Base-by-base conservation (phyloP, 2,888 invertebrate genomes). In the Tetranychus truncatus region DNA sequence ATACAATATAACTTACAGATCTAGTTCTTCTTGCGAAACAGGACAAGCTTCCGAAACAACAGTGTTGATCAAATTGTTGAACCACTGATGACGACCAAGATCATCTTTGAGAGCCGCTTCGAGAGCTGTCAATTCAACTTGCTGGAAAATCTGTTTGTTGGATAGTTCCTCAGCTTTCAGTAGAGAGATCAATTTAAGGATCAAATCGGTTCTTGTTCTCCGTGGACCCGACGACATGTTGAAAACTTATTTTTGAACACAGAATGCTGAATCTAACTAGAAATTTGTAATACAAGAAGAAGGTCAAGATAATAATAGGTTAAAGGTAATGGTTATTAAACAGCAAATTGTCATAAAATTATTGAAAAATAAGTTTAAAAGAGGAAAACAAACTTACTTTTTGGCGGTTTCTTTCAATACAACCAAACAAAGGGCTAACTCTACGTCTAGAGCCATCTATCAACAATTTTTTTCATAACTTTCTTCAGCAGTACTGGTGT, bases 61-160 rank as follows among this genome's bases (percentile, higher is more conserved):
- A 24, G 20, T 9, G 20, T 72, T 72, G 9, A 72, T 45, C 18
- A 72, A 20, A 15, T 44, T 44, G 15, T 72, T 18, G 34, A 72
- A 18, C 18, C 44, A 72, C 18, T 72, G 44, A 72, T 72, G n/a
- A 5, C 72, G 20, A 9, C 20, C 44, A 18, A 72, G 45, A 72
- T 72, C 72, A 45, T 72, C 72, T 34, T 72, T 72, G 1, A 72
- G 46, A 45, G 72, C 72, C 15, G 45, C 46, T 18, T 72, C 72
- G 9, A 72, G 34, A 45, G 72, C 72, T 34, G 72, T 72, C 9
- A 72, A 45, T 45, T 72, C 72, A 45, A 69, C 69, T 20, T 69
- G 69, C n/a, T n/a, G 69, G 21, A 69, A 69, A 24, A 69, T 69
- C 21, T 69, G 20, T 8, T 69, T 24, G 11, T 24, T 21, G 20